phyloP scores from a whole-genome alignment of 1,140 invertebrate species.

The Proctacanthus coquilletti region DNA sequence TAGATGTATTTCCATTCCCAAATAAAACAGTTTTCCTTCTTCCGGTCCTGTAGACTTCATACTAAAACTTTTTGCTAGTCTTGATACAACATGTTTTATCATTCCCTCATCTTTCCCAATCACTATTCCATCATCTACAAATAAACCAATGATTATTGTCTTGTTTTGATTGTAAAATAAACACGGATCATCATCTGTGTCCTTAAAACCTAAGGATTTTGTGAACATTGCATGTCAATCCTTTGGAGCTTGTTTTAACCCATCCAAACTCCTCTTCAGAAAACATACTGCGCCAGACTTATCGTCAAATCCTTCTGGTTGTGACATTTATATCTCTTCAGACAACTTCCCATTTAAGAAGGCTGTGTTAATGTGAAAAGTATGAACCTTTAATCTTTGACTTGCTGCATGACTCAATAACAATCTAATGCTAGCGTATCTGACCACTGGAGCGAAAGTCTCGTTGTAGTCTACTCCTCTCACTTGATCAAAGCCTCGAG shows the following conservation, averaged over 20 bases:
- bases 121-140: too few species aligned
- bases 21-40: too few species aligned
- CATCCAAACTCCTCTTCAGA: conserved; percentile 27
- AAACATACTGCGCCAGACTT: conserved; percentile 13
- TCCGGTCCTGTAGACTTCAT: too few species aligned
- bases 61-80: too few species aligned
- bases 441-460: conserved; percentile 19
- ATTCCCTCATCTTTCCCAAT: too few species aligned
- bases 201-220: too few species aligned
- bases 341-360: conserved; percentile 27
- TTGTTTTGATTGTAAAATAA: too few species aligned
- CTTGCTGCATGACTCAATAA: conserved; percentile 12
- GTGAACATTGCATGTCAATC: conserved; percentile 22
- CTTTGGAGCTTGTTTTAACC: conserved; percentile 30
- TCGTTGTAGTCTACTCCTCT: conserved; percentile 22
- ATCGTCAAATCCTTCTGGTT: conserved; percentile 18
- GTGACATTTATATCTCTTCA: conserved; percentile 29
- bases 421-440: conserved; percentile 5
- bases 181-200: too few species aligned
- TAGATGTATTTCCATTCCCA: too few species aligned
- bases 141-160: too few species aligned
- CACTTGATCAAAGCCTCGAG: conserved; percentile 24
- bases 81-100: too few species aligned
- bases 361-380: conserved; percentile 23
- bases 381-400: conserved; percentile 13